Evolutionary conservation across 2,797 vertebrate species (phyloP), one percentile per base, ranked within the genome.

Genomic region (Cynodonichthys magdalenae): DNA sequence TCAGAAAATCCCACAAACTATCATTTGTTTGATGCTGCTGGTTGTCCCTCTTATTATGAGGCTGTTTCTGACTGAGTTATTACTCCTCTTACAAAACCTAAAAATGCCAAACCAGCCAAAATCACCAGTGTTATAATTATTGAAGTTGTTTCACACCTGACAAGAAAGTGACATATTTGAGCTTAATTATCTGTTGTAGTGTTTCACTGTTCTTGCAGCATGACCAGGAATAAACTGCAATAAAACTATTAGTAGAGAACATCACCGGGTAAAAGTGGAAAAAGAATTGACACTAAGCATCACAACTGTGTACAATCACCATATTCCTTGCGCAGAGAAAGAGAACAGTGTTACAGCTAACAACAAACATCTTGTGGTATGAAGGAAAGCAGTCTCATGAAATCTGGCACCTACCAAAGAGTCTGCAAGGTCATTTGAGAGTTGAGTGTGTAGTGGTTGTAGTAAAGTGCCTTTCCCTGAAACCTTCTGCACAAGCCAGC

Each of bases 401-500:
- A 59, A 29, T 41, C 46, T 6, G 47, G 41, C 24, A 69, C 19
- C 46, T 53, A 20, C 7, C 48, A 44, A 59, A 34, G 48, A 65
- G 46, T 59, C 39, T 53, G 14, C 63, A 75, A 84, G 65, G 81
- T 81, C 19, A n/a, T 31, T 41, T 53, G 39, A 50, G 42, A 49
- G 56, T 18, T 28, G 59, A 74, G 28, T 24, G 65, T 61, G 65
- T 19, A 55, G 68, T 45, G 65, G 63, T 54, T 15, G 51, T 31
- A 69, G 61, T 42, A n/a, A 69, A 81, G 79, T 52, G 76, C 70
- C 71, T 83, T 68, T n/a, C 39, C 36, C 42, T 64, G 50, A 76
- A 77, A 72, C 66, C 56, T 77, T 63, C 55, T 49, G 12, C 48
- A 71, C 1, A 55, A 57, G 59, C 63, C 20, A 62, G 71, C 54